These are phyloP conservation scores for Nothobranchius kuhntae DNA, from an alignment of 2,113 vertebrate species.

Conservation along the genomic window DNA sequence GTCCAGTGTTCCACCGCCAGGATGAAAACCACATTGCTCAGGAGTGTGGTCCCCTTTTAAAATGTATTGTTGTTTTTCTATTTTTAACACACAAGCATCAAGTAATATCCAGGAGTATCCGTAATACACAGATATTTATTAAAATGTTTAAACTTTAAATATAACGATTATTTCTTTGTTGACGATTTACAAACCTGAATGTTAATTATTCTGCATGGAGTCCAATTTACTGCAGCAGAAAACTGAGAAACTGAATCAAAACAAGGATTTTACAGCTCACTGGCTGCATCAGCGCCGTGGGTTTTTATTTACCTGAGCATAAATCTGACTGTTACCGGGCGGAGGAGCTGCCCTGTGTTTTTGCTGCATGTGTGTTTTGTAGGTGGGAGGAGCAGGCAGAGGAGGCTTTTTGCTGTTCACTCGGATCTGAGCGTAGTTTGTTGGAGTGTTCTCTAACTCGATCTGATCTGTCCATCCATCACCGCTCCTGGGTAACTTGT, in stretches of 20 bases:
- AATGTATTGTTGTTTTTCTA: too few species aligned
- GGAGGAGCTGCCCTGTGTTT: background rate
- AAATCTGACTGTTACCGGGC: background rate
- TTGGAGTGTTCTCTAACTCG: background rate
- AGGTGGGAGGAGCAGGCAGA: slow-evolving; percentile 10
- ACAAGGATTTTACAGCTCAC: too few species aligned
- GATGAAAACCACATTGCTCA: too few species aligned
- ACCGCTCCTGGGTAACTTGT: background rate
- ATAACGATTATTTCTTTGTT: background rate
- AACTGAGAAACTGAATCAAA: background rate
- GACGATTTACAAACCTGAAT: background rate
- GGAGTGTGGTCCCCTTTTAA: too few species aligned
- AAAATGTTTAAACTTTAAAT: background rate
- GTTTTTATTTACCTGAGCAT: background rate
- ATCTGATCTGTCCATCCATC: background rate
- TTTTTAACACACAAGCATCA: background rate
- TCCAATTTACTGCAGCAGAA: background rate
- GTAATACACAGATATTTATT: background rate
- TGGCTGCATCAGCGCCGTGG: background rate
- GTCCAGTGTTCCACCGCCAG: too few species aligned
- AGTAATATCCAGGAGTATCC: background rate
- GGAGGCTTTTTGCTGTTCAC: background rate
- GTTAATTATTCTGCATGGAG: background rate
- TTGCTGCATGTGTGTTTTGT: background rate
- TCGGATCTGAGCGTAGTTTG: slow-evolving; percentile 33